Evolutionary conservation across 2,888 invertebrate genomes (phyloP).

Genomic region (Osmoderma eremita): DNA sequence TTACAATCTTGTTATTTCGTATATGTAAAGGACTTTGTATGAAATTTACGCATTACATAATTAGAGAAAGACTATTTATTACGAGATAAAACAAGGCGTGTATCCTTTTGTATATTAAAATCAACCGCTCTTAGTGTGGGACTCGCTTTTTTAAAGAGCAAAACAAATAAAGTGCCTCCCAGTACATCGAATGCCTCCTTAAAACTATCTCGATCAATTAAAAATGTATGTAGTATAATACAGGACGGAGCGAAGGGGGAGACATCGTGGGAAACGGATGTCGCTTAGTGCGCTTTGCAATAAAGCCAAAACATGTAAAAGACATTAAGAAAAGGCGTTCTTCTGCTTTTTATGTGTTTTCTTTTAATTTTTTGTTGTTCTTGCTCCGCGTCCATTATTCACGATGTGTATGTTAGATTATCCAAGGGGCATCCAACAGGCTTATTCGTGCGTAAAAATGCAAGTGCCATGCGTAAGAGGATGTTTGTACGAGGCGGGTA

Average conservation of each 20-base stretch:
- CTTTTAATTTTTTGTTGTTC: neutral
- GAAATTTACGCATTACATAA: constrained; percentile 9
- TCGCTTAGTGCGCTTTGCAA: constrained; percentile 32
- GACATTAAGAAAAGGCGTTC: constrained; percentile 32
- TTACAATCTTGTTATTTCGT: too few species aligned
- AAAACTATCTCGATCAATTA: constrained; percentile 30
- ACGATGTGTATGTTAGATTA: neutral
- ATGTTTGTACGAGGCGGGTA: too few species aligned
- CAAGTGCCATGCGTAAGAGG: too few species aligned
- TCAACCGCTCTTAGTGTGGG: too few species aligned
- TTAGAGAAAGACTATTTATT: constrained; percentile 14
- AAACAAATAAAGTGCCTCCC: too few species aligned
- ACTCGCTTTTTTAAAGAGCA: too few species aligned
- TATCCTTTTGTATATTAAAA: too few species aligned
- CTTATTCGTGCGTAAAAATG: too few species aligned
- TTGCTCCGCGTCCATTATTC: too few species aligned
- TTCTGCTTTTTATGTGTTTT: constrained; percentile 22
- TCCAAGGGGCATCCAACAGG: neutral
- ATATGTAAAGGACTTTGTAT: too few species aligned
- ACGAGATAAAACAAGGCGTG: neutral
- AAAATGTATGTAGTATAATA: constrained; percentile 25
- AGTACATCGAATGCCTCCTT: neutral
- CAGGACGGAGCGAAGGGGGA: constrained; percentile 9
- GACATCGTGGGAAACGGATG: constrained; percentile 39
- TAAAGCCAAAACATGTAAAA: constrained; percentile 41